Conservation (phyloP, 2,113 vertebrate species). For the Calidris pugnax region DNA sequence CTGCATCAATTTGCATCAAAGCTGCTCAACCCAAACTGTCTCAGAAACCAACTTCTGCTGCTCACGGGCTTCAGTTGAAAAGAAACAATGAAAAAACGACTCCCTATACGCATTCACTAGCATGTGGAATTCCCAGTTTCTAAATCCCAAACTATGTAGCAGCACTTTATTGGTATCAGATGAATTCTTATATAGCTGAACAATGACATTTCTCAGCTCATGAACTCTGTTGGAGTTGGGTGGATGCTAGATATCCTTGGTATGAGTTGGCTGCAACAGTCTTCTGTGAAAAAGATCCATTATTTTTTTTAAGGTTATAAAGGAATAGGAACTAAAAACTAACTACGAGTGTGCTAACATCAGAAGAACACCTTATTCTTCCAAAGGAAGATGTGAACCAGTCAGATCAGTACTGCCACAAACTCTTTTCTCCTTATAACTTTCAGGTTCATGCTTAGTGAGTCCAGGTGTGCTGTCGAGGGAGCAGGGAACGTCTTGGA, state of each 20-base stretch:
- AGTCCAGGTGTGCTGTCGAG: not conserved
- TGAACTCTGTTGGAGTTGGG: slow-evolving; percentile 14
- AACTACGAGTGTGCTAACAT: accelerated
- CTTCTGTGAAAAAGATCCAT: not conserved
- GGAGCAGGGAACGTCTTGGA: not conserved
- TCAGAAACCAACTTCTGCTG: not conserved
- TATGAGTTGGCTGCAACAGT: not conserved
- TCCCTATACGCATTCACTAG: not conserved
- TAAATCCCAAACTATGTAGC: not conserved
- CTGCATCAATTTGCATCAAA: not conserved
- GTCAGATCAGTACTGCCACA: not conserved
- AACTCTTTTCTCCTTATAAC: not conserved
- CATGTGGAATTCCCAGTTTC: not conserved
- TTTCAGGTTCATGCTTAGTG: not conserved
- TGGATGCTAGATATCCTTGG: not conserved
- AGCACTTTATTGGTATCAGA: not conserved
- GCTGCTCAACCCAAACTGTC: not conserved
- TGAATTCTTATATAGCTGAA: not conserved
- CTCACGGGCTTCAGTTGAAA: not conserved
- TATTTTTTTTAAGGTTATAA: slow-evolving; percentile 34
- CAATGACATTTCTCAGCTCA: not conserved
- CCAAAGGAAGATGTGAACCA: not conserved
- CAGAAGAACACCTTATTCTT: not conserved
- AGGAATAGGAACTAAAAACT: slow-evolving; percentile 2
- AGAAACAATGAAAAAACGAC: not conserved